Base-by-base conservation (phyloP, 2,888 invertebrate species). In the Uloborus plumipes region DNA sequence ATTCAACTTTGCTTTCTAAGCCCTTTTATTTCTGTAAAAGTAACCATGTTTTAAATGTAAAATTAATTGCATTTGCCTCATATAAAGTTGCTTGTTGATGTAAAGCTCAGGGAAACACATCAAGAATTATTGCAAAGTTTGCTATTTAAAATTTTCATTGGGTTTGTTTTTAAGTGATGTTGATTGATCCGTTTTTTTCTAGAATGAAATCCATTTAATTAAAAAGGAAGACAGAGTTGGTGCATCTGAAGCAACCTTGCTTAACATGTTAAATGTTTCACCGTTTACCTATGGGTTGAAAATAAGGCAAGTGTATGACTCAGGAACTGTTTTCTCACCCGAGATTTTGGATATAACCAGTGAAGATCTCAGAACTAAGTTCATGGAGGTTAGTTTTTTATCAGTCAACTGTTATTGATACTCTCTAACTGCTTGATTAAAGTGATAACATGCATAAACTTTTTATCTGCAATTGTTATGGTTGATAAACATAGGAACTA, bases 231-330 rank as follows among this genome's bases (percentile, higher is more conserved):
- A 99, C 90, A 98, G 95, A 91, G 99, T 99, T 84, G 99, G 99
- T 88, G 97, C 98, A 89, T 98, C 98, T 61, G 99, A 99, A 91
- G 97, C 99, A 58, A 98, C 99, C 16, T 93, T 99, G 81, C 92
- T 99, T 87, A 99, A 99, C 92, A 99, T 99, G 99, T 93, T 99
- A 92, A 98, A 98, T 92, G 98, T 99, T 90, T 98, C 98, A 89
- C 99, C 99, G 70, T 99, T 99, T 92, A 97, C 97, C 72, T 99
- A 99, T 88, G 99, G 99, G 91, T 92, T 99, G 87, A 91, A 95
- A 61, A 96, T 99, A 85, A 89, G 89, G 82, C 90, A 91, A 87
- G 99, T 99, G 1, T 99, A 98, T 88, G 99, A 99, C 90, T 97
- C 97, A 85, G 99, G 99, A 80, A 98, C 98, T 87, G 94, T 98